These are phyloP conservation scores for Leptinotarsa undecemlineata DNA, from an alignment of 1,140 invertebrate species.

Conservation along the genomic window DNA sequence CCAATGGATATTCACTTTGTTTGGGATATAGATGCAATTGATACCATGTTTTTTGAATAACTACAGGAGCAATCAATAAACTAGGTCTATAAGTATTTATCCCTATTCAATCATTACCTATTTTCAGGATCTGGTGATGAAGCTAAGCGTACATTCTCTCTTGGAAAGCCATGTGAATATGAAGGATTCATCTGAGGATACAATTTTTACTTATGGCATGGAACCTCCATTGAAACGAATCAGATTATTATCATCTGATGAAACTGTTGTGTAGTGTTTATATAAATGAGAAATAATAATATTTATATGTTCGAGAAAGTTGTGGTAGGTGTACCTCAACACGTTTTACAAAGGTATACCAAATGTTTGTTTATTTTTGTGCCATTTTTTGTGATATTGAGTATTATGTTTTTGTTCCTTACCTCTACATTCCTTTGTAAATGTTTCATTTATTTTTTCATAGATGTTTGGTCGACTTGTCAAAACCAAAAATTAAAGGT, in stretches of 20 bases:
- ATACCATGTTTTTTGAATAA: too few relatives aligned
- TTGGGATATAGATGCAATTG: too few relatives aligned
- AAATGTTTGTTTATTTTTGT: conserved; percentile 7
- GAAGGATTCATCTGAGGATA: not conserved
- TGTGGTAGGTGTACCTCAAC: not conserved
- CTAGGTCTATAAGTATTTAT: too few relatives aligned
- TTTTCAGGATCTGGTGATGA: conserved; percentile 20
- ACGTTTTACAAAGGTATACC: not conserved
- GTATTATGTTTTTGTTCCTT: not conserved
- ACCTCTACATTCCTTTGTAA: too few relatives aligned
- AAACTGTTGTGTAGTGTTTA: conserved; percentile 10
- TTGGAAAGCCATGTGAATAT: not conserved
- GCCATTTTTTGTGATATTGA: not conserved
- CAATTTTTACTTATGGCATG: not conserved
- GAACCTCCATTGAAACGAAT: conserved; percentile 14
- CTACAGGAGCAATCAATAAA: too few relatives aligned
- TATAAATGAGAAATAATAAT: not conserved
- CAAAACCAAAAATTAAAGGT: too few relatives aligned
- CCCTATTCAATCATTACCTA: not conserved
- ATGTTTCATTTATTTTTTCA: too few relatives aligned
- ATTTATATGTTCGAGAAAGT: too few relatives aligned
- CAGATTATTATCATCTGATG: conserved; percentile 27
- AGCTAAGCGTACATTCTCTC: not conserved
- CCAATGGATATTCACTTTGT: too few relatives aligned
- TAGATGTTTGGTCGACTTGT: too few relatives aligned